Percentiles rank a stretch among this genome's conserved stretches.
Evolutionary conservation across 2,888 invertebrate species (phyloP).

Genomic region (Athalia circularis): DNA sequence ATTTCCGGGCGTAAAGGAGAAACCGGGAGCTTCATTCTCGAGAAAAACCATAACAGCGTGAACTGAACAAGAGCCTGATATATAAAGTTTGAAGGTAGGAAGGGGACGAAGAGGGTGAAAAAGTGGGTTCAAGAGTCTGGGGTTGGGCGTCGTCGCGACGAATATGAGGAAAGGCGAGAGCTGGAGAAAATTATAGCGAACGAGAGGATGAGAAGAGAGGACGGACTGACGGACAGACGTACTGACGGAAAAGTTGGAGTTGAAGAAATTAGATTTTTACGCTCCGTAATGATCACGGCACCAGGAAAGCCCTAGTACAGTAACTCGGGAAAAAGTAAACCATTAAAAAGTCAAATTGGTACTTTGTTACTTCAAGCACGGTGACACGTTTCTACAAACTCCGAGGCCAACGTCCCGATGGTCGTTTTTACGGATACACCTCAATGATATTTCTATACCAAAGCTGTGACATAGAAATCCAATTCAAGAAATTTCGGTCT

Average conservation of each 20-base stretch:
- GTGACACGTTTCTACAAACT: slow-evolving; percentile 20
- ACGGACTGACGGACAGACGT: background rate
- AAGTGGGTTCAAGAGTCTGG: background rate
- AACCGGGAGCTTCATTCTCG: slow-evolving; percentile 32
- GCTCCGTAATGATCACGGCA: slow-evolving; percentile 30
- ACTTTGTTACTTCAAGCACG: slow-evolving; percentile 39
- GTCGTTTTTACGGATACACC: background rate
- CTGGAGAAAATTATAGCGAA: slow-evolving; percentile 29
- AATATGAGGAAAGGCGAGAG: slow-evolving; percentile 25
- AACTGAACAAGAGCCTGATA: slow-evolving; percentile 45
- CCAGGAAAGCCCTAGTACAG: background rate
- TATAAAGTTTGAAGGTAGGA: slow-evolving; percentile 40
- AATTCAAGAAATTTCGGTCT: too few relatives aligned
- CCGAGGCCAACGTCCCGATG: background rate
- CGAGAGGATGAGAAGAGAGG: background rate
- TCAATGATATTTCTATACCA: too few relatives aligned
- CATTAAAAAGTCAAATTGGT: slow-evolving; percentile 44
- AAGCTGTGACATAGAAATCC: too few relatives aligned
- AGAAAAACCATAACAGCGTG: slow-evolving; percentile 46
- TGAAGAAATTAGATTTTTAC: slow-evolving; percentile 41
- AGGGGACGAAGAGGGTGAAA: slow-evolving; percentile 7
- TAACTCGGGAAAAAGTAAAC: slow-evolving; percentile 34
- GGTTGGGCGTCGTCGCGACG: background rate
- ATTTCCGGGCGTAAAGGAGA: slow-evolving; percentile 34
- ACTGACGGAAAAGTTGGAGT: slow-evolving; percentile 19